Base-by-base conservation (phyloP, 2,888 invertebrate genomes). In the Chymomyza caudatula region DNA sequence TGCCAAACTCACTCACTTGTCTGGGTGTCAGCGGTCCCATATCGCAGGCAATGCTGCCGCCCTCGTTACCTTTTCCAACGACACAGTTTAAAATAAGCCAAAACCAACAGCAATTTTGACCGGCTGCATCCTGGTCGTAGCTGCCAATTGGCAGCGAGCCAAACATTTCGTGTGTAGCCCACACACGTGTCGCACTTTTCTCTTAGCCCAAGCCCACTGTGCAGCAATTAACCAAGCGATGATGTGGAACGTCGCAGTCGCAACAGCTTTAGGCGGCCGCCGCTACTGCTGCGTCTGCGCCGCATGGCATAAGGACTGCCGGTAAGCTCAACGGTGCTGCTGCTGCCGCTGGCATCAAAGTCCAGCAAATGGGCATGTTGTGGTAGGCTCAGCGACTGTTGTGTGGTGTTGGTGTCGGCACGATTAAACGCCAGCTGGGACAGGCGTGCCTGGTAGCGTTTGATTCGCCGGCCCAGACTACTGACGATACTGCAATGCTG, bases 381-480 rank as follows among this genome's bases (percentile, higher is more conserved):
- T n/a, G n/a, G n/a, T n/a, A n/a, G n/a, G n/a, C n/a, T n/a, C n/a
- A n/a, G n/a, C n/a, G n/a, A n/a, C n/a, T n/a, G n/a, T n/a, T n/a
- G n/a, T n/a, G n/a, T n/a, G n/a, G n/a, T n/a, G 20, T 13, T 37
- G 54, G 43, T 60, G 42, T 68, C 51, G 19, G 6, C 42, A 23
- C 47, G 23, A 11, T 54, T 47, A 13, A 74, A 65, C 37, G 76
- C 69, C 65, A 65, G 77, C 71, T 55, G 77, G 60, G 63, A 73
- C 66, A 63, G 78, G 83, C 78, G 77, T 60, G 71, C 72, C 22
- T 76, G 76, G 64, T 86, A 89, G 63, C 85, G 88, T 60, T 77
- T 83, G 3, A 88, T 73, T 53, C 86, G 89, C 19, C 79, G 83
- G 4, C 89, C 80, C 65, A 90, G 71, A 20, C 87, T 83, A 25